Percentiles rank a stretch among this genome's conserved stretches.
phyloP scores from a whole-genome alignment of 2,888 invertebrate species.

The Leucania comma region DNA sequence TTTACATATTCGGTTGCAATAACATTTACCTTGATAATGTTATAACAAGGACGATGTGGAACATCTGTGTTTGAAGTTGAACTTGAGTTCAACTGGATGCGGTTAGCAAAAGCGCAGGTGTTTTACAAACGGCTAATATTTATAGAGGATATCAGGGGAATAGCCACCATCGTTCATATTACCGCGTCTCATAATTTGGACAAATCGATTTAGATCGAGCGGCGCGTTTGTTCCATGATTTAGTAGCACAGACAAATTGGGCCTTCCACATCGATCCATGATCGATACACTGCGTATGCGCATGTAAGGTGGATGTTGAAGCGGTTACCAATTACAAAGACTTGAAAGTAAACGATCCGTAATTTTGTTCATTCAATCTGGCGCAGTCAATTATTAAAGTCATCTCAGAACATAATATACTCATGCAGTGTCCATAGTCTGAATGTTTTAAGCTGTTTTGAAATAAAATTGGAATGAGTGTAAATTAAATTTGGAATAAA shows the following conservation, averaged over 20 bases:
- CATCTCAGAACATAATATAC: constrained; percentile 57
- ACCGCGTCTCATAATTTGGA: constrained; percentile 84
- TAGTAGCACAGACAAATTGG: constrained; percentile 89
- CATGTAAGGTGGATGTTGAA: constrained; percentile 81
- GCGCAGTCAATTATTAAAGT: constrained; percentile 72
- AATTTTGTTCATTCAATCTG: constrained; percentile 82
- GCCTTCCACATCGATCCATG: constrained; percentile 73
- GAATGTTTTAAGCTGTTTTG: constrained; percentile 7
- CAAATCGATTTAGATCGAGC: constrained; percentile 89
- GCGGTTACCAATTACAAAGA: constrained; percentile 86
- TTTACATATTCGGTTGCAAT: constrained; percentile 33
- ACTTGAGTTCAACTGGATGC: constrained; percentile 28
- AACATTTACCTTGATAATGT: constrained; percentile 2
- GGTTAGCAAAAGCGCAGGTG: constrained; percentile 74
- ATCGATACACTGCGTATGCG: constrained; percentile 78
- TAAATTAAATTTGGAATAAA: background rate
- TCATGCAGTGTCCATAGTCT: constrained; percentile 48
- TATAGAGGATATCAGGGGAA: constrained; percentile 74
- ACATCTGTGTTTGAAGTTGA: constrained; percentile 46
- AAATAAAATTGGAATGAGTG: background rate
- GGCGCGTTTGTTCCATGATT: constrained; percentile 89
- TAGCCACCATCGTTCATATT: constrained; percentile 67
- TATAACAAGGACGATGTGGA: constrained; percentile 8
- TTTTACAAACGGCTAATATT: constrained; percentile 77
- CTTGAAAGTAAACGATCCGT: constrained; percentile 84